These are phyloP conservation scores for Poecilobothrus nobilitatus DNA, from an alignment of 2,888 invertebrate species.

Conservation along the genomic window DNA sequence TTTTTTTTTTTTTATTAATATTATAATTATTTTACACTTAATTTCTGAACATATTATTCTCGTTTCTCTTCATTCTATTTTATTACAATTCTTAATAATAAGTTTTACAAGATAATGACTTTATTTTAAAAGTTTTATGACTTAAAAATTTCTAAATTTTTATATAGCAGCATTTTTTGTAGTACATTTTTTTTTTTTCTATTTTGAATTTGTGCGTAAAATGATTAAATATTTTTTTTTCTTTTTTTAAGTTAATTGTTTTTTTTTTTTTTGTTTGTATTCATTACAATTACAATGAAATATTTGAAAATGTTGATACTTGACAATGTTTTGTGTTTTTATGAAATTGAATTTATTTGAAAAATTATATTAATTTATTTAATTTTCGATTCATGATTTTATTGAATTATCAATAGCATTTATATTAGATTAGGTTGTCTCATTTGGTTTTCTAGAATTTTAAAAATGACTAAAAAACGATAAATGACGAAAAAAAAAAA, in stretches of 20 bases:
- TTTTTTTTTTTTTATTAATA: too few relatives aligned
- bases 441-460: conserved; percentile 1
- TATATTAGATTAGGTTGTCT: neutral
- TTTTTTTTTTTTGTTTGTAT: neutral
- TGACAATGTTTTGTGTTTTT: neutral
- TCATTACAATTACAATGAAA: neutral
- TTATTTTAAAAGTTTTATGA: too few relatives aligned
- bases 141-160: too few relatives aligned
- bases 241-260: too few relatives aligned
- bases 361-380: too few relatives aligned
- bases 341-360: neutral
- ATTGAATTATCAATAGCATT: neutral
- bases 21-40: too few relatives aligned
- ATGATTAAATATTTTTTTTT: neutral
- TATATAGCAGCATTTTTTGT: too few relatives aligned
- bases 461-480: neutral
- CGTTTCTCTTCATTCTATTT: too few relatives aligned
- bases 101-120: too few relatives aligned
- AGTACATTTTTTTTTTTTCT: too few relatives aligned
- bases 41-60: too few relatives aligned
- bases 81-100: too few relatives aligned
- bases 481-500: neutral
- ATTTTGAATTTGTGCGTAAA: neutral
- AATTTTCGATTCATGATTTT: neutral
- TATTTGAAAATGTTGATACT: neutral